Evolutionary conservation across 2,113 vertebrate genomes (phyloP).

Genomic region (Otis tarda): DNA sequence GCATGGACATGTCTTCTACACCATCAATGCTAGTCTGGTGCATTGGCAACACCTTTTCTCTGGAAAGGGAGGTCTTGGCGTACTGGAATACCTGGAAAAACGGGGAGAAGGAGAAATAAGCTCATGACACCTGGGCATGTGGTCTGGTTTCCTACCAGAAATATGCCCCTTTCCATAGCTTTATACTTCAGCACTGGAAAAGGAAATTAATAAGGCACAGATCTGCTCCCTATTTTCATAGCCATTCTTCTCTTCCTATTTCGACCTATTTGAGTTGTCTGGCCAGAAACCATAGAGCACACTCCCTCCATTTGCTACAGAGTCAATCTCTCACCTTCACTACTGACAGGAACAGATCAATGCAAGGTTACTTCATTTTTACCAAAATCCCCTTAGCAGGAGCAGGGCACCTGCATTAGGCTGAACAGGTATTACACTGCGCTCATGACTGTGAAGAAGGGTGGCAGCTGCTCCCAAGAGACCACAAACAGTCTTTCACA

Average conservation of each 20-base stretch:
- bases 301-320: not conserved
- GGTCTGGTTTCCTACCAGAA: not conserved
- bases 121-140: not conserved
- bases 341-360: not conserved
- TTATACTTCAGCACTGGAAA: not conserved
- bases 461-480: not conserved
- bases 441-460: not conserved
- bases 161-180: not conserved
- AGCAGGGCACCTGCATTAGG: not conserved
- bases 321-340: not conserved
- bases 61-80: conserved; percentile 72
- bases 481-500: not conserved
- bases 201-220: not conserved
- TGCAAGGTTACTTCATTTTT: not conserved
- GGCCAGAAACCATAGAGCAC: not conserved
- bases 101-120: not conserved
- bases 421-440: not conserved
- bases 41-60: conserved; percentile 82
- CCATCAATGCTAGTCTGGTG: conserved; percentile 82
- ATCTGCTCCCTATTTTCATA: not conserved
- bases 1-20: conserved; percentile 89
- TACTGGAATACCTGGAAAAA: conserved; percentile 77
- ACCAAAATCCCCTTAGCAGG: not conserved
- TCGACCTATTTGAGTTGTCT: not conserved
- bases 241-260: not conserved